Conservation (phyloP, 2,113 vertebrate genomes). For the Halcyon senegalensis region DNA sequence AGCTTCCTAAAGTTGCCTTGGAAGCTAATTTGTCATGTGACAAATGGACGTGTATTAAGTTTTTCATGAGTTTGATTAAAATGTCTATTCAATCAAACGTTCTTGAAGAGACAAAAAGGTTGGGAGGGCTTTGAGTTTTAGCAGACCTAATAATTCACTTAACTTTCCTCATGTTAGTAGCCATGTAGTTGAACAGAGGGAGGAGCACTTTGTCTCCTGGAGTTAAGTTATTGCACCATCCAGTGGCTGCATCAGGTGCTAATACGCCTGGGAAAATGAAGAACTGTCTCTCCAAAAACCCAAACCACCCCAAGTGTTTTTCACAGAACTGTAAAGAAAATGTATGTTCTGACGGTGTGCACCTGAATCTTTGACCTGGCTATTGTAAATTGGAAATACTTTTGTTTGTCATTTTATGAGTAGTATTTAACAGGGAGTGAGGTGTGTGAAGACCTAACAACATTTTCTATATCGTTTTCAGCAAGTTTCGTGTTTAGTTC, state of each 20-base stretch:
- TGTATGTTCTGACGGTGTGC: background rate
- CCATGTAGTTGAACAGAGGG: background rate
- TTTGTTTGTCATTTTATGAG: background rate
- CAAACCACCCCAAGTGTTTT: background rate
- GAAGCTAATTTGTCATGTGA: background rate
- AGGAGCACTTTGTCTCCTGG: background rate
- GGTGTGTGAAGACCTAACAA: background rate
- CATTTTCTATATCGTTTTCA: background rate
- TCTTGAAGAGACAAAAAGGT: background rate
- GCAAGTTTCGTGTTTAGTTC: background rate
- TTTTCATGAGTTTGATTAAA: background rate
- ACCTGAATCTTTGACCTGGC: background rate
- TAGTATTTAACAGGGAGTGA: background rate
- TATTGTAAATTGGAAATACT: background rate
- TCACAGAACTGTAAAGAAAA: background rate
- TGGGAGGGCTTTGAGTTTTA: background rate
- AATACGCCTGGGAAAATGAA: background rate
- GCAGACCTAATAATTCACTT: background rate
- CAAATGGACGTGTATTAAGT: background rate
- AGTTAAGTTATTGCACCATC: slow-evolving; percentile 13
- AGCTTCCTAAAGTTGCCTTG: background rate
- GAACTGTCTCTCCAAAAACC: background rate
- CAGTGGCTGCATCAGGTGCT: background rate
- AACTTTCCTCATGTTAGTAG: background rate
- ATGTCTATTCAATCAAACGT: background rate